Base-by-base conservation (phyloP, 23 tunicate genomes). In the Phallusia fumigata region DNA sequence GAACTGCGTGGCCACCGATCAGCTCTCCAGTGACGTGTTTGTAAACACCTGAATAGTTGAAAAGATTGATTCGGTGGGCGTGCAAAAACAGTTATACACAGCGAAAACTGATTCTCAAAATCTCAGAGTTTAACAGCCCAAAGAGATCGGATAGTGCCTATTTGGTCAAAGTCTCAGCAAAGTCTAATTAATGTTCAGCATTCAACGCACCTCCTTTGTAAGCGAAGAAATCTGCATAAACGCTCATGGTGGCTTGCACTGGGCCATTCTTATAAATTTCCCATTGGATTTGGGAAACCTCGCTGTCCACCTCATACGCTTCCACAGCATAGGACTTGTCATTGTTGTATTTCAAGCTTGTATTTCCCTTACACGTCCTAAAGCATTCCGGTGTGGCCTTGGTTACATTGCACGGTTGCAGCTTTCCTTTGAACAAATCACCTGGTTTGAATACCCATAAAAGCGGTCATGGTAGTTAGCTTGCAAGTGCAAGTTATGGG, bases 161-260 rank as follows among this genome's bases (percentile, higher is more conserved):
- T n/a, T n/a, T n/a, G n/a, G n/a, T n/a, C n/a, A n/a, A n/a, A n/a
- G n/a, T n/a, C n/a, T n/a, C n/a, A n/a, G n/a, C n/a, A n/a, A n/a
- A n/a, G n/a, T n/a, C n/a, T n/a, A n/a, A n/a, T n/a, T n/a, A n/a
- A n/a, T n/a, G n/a, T n/a, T 3, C 10, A 3, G 47, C 8, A 40
- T 40, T 3, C 47, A 40, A 5, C 47, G 47, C 10, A 58, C 69
- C 69, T 58, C 69, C 69, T 58, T 58, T 58, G 69, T 58, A 58
- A 21, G 69, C 28, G 69, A 58, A 58, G 28, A 58, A 58, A 24
- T 58, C 69, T 58, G 69, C 69, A 24, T 58, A 58, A 21, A 58
- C 69, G 69, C 69, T 58, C 69, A 58, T 58, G 28, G 69, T 58
- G 26, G 69, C 69, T 24, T 58, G 69, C 15, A 58, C 69, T 22